Conservation (phyloP, 2,888 invertebrate genomes). For the Stenodema calcarata region DNA sequence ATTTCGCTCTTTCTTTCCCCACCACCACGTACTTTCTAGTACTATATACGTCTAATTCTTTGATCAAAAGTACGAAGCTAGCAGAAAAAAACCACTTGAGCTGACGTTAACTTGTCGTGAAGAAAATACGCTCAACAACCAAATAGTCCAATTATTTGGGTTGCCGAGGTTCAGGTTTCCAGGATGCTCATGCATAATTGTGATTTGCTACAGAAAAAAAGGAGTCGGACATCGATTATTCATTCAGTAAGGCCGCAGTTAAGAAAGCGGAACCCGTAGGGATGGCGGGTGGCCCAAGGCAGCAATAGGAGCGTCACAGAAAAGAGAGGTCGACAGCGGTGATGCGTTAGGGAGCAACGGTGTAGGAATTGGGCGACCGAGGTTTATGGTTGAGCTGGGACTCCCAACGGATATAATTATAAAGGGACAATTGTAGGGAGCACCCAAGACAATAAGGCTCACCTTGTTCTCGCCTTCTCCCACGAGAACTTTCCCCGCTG, state of each 20-base stretch:
- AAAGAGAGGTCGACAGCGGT: background rate
- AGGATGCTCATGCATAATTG: background rate
- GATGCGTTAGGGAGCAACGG: background rate
- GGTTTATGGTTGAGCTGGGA: constrained; percentile 37
- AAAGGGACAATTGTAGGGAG: constrained; percentile 43
- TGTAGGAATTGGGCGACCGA: constrained; percentile 22
- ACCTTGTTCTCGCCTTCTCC: background rate
- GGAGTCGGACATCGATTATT: background rate
- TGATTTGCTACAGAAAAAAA: background rate
- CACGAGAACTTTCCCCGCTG: constrained; percentile 12
- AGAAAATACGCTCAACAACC: too few species aligned
- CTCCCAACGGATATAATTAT: constrained; percentile 41
- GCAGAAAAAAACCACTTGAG: too few species aligned
- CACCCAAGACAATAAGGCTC: constrained; percentile 39
- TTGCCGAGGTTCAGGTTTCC: too few species aligned
- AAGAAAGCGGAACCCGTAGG: background rate
- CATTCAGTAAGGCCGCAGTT: background rate
- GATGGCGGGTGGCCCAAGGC: background rate
- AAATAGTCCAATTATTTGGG: too few species aligned
- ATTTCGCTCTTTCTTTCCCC: too few species aligned
- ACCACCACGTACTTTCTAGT: too few species aligned
- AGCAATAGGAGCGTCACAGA: background rate
- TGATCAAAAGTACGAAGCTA: too few species aligned
- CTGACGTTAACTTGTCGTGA: too few species aligned
- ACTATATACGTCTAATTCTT: too few species aligned